Conservation (phyloP, 37 sponge, comb jelly and placozoan genomes). For the Corticium candelabrum region DNA sequence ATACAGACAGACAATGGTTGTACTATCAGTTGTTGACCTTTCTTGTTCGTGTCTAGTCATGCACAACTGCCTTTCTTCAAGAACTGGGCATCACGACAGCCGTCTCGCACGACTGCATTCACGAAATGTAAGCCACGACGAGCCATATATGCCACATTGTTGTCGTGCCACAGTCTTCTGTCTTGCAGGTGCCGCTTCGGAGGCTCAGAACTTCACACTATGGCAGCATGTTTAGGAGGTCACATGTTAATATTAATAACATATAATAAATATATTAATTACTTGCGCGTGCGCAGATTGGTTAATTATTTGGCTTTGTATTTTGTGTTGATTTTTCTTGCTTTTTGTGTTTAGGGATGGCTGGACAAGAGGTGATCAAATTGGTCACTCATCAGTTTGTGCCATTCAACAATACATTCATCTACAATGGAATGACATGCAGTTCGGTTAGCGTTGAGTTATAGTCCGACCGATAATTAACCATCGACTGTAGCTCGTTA, state of each 20-base stretch:
- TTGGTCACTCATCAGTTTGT: conserved; percentile 88
- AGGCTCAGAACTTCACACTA: conserved; percentile 77
- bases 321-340: too few species aligned
- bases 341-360: conserved; percentile 34
- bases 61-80: not conserved
- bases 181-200: conserved; percentile 48
- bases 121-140: conserved; percentile 10
- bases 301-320: too few species aligned
- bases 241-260: not conserved
- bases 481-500: too few species aligned
- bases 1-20: too few species aligned
- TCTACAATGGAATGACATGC: conserved; percentile 75
- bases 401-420: conserved; percentile 82
- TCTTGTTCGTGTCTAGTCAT: too few species aligned
- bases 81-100: not conserved
- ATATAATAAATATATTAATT: not conserved
- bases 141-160: too few species aligned
- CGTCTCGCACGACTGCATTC: not conserved
- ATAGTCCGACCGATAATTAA: too few species aligned
- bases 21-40: too few species aligned
- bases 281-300: too few species aligned
- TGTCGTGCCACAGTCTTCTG: too few species aligned
- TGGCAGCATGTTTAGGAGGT: conserved; percentile 88
- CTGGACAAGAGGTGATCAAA: conserved; percentile 93
- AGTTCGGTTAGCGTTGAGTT: conserved; percentile 36